Percentiles rank a stretch among this genome's conserved stretches.
Conservation (phyloP, 2,113 vertebrate genomes). For the Typhlomys cinereus region DNA sequence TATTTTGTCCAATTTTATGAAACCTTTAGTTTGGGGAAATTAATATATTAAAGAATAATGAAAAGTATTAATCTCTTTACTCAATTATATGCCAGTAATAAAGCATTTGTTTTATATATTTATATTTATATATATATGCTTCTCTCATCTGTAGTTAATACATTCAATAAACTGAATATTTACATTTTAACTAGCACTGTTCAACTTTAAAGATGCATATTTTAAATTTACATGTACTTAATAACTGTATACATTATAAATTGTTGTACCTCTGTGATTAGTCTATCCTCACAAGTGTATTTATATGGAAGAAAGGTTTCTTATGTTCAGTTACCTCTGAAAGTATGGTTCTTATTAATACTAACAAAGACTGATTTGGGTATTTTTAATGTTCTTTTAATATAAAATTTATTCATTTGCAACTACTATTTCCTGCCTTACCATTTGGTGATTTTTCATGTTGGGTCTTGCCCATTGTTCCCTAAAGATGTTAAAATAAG, state of each 20-base stretch:
- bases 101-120: too few species aligned
- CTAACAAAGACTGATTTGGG: constrained; percentile 6
- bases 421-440: constrained; percentile 23
- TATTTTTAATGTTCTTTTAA: constrained; percentile 46
- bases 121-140: too few species aligned
- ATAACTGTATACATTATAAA: constrained; percentile 21
- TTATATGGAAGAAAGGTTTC: background rate
- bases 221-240: constrained; percentile 34
- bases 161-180: constrained; percentile 45
- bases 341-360: constrained; percentile 49
- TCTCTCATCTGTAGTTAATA: constrained; percentile 30
- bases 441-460: constrained; percentile 15
- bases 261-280: constrained; percentile 20
- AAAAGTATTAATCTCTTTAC: constrained; percentile 25
- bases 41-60: constrained; percentile 48
- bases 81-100: constrained; percentile 24
- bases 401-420: constrained; percentile 55
- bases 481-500: background rate
- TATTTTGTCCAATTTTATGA: constrained; percentile 47
- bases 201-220: constrained; percentile 34
- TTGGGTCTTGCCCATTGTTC: background rate
- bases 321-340: constrained; percentile 49
- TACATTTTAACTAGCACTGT: constrained; percentile 23
- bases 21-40: constrained; percentile 48
- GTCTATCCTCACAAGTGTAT: background rate